These are phyloP conservation scores for Serilophus lunatus DNA, from an alignment of 2,113 vertebrate species.

Conservation along the genomic window DNA sequence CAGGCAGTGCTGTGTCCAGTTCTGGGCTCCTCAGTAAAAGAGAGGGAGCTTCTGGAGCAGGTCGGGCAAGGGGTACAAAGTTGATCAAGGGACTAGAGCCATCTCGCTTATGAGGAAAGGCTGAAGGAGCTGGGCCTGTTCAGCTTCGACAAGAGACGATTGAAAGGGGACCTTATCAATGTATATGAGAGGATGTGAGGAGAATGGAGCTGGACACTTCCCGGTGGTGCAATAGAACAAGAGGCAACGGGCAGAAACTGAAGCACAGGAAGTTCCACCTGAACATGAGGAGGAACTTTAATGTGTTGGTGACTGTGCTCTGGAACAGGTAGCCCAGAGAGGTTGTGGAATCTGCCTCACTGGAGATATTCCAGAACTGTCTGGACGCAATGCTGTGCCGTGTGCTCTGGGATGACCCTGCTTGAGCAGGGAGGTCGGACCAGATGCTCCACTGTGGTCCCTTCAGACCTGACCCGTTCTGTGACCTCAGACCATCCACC, in stretches of 20 bases:
- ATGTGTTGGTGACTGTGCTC: not conserved
- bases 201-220: not conserved
- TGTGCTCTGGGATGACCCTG: not conserved
- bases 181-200: not conserved
- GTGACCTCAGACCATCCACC: not conserved
- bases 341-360: not conserved
- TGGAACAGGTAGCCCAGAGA: not conserved
- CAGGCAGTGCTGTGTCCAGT: not conserved
- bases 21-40: not conserved
- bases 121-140: not conserved
- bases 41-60: not conserved
- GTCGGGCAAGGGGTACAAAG: too few species aligned
- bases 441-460: not conserved
- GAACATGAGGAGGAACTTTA: not conserved
- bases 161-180: not conserved
- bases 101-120: fast-evolving
- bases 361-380: not conserved
- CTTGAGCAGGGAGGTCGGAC: not conserved
- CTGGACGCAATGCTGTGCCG: not conserved
- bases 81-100: not conserved
- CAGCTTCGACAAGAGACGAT: not conserved
- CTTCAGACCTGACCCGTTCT: not conserved
- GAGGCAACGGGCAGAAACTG: not conserved
- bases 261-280: not conserved
- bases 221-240: not conserved